Percentiles rank a stretch among this genome's conserved stretches.
These are phyloP conservation scores for Ptychochromis oligacanthus DNA, from an alignment of 2,113 vertebrate species.

Conservation along the genomic window DNA sequence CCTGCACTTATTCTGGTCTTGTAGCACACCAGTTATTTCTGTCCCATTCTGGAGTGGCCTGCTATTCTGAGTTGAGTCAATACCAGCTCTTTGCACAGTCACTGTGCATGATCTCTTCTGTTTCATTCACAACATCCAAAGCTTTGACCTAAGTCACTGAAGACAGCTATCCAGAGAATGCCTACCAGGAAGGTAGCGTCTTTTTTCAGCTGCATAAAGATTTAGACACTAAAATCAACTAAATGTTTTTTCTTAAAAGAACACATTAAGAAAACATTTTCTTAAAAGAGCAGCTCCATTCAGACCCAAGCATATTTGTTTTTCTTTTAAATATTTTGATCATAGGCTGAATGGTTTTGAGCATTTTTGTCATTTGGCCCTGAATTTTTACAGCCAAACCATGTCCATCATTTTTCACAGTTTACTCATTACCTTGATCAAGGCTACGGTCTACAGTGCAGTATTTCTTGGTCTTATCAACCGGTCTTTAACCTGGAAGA, in stretches of 20 bases:
- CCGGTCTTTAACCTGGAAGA: not conserved
- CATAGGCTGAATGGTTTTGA: not conserved
- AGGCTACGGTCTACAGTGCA: not conserved
- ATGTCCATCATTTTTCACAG: not conserved
- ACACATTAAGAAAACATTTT: not conserved
- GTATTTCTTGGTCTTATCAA: not conserved
- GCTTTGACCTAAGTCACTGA: constrained; percentile 16
- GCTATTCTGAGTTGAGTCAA: constrained; percentile 65
- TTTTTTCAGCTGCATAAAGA: too few relatives aligned
- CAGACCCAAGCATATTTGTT: not conserved
- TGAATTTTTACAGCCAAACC: not conserved
- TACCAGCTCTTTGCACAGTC: constrained; percentile 57
- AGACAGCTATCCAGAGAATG: constrained; percentile 20
- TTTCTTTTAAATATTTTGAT: not conserved
- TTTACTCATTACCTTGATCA: not conserved
- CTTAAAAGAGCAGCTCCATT: not conserved
- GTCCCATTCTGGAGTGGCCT: constrained; percentile 41
- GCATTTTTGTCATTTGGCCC: not conserved
- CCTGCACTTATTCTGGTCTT: constrained; percentile 50
- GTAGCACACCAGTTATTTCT: constrained; percentile 69
- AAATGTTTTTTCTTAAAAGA: not conserved
- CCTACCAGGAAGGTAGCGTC: not conserved
- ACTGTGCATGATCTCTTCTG: constrained; percentile 7
- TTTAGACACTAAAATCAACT: too few relatives aligned
- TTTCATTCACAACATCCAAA: constrained; percentile 4